Conservation (phyloP, 2,888 invertebrate species). For the Athalia rosae region DNA sequence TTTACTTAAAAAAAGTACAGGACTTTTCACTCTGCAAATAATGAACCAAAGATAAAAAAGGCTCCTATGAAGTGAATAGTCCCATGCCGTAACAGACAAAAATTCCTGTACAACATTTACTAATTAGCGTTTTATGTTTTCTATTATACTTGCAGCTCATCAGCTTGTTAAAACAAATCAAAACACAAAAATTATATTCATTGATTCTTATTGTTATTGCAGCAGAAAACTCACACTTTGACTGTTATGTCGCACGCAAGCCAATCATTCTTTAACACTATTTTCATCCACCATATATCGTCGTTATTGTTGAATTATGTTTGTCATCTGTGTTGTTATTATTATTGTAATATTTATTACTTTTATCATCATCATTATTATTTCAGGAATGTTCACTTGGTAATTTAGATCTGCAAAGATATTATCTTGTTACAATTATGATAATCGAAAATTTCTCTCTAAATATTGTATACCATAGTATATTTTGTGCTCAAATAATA, state of each 20-base stretch:
- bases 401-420: conserved; percentile 40
- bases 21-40: conserved; percentile 11
- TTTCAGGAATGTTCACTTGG: conserved; percentile 54
- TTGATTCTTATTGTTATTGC: neutral
- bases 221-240: conserved; percentile 43
- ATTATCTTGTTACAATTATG: conserved; percentile 27
- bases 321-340: conserved; percentile 50
- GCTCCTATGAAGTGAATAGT: neutral
- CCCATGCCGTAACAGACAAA: neutral
- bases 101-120: conserved; percentile 26
- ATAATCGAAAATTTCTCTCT: no score
- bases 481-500: conserved; percentile 15
- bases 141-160: conserved; percentile 34
- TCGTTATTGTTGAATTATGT: conserved; percentile 41
- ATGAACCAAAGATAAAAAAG: neutral
- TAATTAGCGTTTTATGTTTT: conserved; percentile 40
- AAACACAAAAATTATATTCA: neutral
- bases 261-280: conserved; percentile 43
- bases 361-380: conserved; percentile 47
- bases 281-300: conserved; percentile 22
- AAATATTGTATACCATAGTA: neutral
- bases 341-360: conserved; percentile 40
- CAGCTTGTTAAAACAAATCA: conserved; percentile 9
- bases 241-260: conserved; percentile 48
- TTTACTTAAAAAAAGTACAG: conserved; percentile 31